Percentiles rank a stretch among this genome's conserved stretches.
Evolutionary conservation across 2,113 vertebrate genomes (phyloP).

Genomic region (Alces alces): DNA sequence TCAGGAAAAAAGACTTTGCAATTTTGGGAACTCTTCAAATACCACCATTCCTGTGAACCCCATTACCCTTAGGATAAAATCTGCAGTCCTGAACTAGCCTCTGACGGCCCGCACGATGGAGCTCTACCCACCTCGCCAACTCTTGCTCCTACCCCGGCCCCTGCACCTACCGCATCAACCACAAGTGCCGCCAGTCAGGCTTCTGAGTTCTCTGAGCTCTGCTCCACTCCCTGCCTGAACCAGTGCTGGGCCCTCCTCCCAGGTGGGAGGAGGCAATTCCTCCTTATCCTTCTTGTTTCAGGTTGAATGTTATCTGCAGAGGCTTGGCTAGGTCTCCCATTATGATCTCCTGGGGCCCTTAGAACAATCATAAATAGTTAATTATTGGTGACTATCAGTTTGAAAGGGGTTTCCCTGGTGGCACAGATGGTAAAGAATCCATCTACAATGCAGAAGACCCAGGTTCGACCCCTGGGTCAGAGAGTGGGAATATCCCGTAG

Average conservation of each 20-base stretch:
- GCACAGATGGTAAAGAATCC: not conserved
- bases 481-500: not conserved
- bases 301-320: not conserved
- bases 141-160: not conserved
- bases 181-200: not conserved
- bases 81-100: not conserved
- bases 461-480: not conserved
- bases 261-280: not conserved
- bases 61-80: conserved; percentile 56
- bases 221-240: not conserved
- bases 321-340: not conserved
- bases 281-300: not conserved
- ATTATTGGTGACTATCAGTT: not conserved
- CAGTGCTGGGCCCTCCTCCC: not conserved
- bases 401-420: not conserved
- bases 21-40: conserved; percentile 53
- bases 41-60: conserved; percentile 46
- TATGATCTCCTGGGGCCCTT: not conserved
- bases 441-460: not conserved
- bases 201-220: not conserved
- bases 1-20: conserved; percentile 38
- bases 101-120: rapidly evolving
- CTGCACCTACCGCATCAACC: not conserved
- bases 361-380: not conserved
- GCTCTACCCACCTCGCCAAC: not conserved